Evolutionary conservation across 2,113 vertebrate species (phyloP), one percentile per base, ranked within the genome.

Genomic region (Podarcis muralis): DNA sequence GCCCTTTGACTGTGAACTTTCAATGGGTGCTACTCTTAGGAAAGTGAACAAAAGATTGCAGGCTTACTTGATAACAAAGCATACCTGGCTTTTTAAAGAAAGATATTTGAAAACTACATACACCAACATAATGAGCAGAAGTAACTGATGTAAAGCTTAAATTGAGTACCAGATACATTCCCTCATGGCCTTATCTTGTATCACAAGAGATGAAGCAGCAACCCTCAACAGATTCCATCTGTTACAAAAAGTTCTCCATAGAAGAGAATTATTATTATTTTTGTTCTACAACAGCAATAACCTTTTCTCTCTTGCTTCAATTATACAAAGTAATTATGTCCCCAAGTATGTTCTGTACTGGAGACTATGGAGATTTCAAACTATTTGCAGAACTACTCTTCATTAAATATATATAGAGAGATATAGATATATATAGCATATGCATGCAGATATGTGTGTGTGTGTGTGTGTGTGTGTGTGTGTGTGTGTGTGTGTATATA

Each of bases 311-410:
- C 43, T 43, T 43, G 43, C 43, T 43, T 43, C 7, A 8, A 48
- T 87, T 74, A 3, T 37, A 80, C 92, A 80, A 92, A 89, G 35
- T 4, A 88, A 66, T 94, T 92, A 93, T 72, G 88, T 68, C 81
- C 84, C 59, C 87, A 69, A 90, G 40, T 16, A 94, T 86, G 25
- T 75, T 90, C 37, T 25, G 30, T 83, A 53, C 81, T 77, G 88
- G 87, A 95, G 92, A 91, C 92, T 85, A 89, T 88, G 87, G 88
- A 86, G 88, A 72, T 83, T 62, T 22, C 77, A 12, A 75, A 88
- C 68, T 95, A 86, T 91, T 87, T 94, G 88, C 92, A 92, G 76
- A 95, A 90, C 11, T 68, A 85, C 15, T 89, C 77, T 84, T 90
- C 83, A 91, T 93, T 94, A 95, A 91, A 89, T 89, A 74, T 75